Evolutionary conservation across 1,140 invertebrate species (phyloP).

Genomic region (Oreohelix idahoensis): DNA sequence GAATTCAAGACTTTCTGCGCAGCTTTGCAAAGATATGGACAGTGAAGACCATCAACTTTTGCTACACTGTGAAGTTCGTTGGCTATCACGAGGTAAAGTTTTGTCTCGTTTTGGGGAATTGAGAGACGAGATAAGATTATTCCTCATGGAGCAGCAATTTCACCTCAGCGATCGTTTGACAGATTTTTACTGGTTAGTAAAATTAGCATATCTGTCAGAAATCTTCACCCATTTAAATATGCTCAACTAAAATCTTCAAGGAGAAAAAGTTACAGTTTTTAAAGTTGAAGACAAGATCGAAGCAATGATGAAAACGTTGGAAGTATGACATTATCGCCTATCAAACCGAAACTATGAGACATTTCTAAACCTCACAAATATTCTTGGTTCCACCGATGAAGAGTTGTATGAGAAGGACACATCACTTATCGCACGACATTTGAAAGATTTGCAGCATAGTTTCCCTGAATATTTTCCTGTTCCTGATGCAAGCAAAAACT

Average conservation of each 20-base stretch:
- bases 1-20: background rate
- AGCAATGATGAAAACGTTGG: background rate
- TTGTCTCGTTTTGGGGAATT: background rate
- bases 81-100: background rate
- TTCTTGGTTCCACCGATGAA: no score
- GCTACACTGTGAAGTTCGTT: background rate
- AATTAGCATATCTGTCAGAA: no score
- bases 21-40: background rate
- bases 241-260: background rate
- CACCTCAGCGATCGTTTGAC: no score
- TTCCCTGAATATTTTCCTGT: no score
- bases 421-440: no score
- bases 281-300: conserved; percentile 37
- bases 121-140: background rate
- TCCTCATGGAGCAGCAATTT: no score
- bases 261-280: background rate
- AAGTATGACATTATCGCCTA: no score
- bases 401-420: no score
- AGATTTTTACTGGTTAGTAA: background rate
- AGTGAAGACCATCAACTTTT: conserved; percentile 3
- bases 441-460: no score
- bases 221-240: conserved; percentile 1
- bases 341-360: no score
- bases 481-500: no score
- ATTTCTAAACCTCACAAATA: no score